Percentiles rank a stretch among this genome's conserved stretches.
These are phyloP conservation scores for Aplysina aerophoba DNA, from an alignment of 37 sponge, comb jelly and placozoan genomes.

Conservation along the genomic window DNA sequence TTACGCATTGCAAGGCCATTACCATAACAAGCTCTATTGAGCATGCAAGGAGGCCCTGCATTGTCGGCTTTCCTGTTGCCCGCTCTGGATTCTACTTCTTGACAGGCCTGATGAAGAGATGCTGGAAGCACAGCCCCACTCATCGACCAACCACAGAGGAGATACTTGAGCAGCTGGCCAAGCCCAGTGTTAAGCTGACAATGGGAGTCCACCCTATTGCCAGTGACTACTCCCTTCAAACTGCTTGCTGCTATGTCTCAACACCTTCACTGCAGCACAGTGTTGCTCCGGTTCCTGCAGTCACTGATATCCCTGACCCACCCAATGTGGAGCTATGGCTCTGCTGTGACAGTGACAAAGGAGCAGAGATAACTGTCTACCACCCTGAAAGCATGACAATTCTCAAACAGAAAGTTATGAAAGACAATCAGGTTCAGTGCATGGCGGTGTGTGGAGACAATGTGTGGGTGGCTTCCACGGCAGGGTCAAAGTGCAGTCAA, in stretches of 20 bases:
- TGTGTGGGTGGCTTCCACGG: conserved; percentile 36
- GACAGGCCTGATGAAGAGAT: conserved; percentile 39
- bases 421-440: conserved; percentile 3
- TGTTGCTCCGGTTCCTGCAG: background rate
- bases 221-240: conserved; percentile 36
- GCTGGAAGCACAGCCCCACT: conserved; percentile 42
- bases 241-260: conserved; percentile 34
- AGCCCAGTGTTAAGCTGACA: conserved; percentile 44
- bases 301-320: background rate
- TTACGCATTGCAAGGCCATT: too few species aligned
- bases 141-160: conserved; percentile 38
- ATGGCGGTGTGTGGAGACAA: conserved; percentile 39
- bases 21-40: too few species aligned
- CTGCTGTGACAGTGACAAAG: conserved; percentile 33
- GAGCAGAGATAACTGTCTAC: conserved; percentile 36
- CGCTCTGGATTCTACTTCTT: conserved; percentile 25
- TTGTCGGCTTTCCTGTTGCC: conserved; percentile 14
- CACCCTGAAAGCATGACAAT: conserved; percentile 3
- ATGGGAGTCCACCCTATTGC: conserved; percentile 65
- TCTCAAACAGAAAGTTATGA: background rate
- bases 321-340: conserved; percentile 42
- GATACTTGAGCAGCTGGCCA: conserved; percentile 47
- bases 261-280: background rate
- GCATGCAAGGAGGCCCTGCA: conserved; percentile 18
- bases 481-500: background rate